A percentile compares a stretch with the other conserved stretches of the same genome.
phyloP scores from a whole-genome alignment of 2,888 invertebrate species.

The Plemyria rubiginata region DNA sequence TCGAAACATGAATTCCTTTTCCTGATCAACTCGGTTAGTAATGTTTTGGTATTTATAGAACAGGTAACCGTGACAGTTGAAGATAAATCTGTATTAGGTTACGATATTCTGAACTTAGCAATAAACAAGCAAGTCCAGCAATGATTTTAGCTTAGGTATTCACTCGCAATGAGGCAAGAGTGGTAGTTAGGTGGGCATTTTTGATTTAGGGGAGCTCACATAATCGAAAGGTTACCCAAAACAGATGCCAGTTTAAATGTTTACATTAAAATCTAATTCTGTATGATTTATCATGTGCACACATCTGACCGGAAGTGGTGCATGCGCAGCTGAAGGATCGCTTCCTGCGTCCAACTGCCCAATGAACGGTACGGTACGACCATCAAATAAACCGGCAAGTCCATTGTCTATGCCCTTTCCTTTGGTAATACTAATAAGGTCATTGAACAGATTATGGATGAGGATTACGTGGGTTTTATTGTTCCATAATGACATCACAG shows the following conservation, averaged over 20 bases:
- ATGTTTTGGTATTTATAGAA: slow-evolving; percentile 22
- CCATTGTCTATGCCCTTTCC: slow-evolving; percentile 69
- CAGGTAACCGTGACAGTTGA: slow-evolving; percentile 13
- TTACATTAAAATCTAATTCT: slow-evolving; percentile 58
- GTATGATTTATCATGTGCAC: slow-evolving; percentile 66
- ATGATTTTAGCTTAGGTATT: background rate
- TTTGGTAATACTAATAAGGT: slow-evolving; percentile 56
- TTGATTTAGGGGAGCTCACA: slow-evolving; percentile 2
- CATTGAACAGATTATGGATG: slow-evolving; percentile 61
- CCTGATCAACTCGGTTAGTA: slow-evolving; percentile 28
- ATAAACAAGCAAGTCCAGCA: background rate
- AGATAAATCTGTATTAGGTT: slow-evolving; percentile 9
- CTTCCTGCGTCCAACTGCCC: slow-evolving; percentile 70
- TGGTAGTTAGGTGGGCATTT: background rate
- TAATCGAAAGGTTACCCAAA: slow-evolving; percentile 15
- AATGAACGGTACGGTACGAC: slow-evolving; percentile 50
- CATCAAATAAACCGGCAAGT: slow-evolving; percentile 73
- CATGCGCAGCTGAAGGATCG: slow-evolving; percentile 63
- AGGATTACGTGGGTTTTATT: slow-evolving; percentile 38
- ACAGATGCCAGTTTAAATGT: slow-evolving; percentile 37
- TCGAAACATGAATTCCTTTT: slow-evolving; percentile 32
- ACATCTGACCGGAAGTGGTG: slow-evolving; percentile 75
- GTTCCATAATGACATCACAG: slow-evolving; percentile 36
- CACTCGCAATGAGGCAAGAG: background rate
- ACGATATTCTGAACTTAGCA: background rate